Percentiles rank a stretch among this genome's conserved stretches.
Conservation (phyloP, 1,140 invertebrate genomes). For the Cyphomyrmex costatus region DNA sequence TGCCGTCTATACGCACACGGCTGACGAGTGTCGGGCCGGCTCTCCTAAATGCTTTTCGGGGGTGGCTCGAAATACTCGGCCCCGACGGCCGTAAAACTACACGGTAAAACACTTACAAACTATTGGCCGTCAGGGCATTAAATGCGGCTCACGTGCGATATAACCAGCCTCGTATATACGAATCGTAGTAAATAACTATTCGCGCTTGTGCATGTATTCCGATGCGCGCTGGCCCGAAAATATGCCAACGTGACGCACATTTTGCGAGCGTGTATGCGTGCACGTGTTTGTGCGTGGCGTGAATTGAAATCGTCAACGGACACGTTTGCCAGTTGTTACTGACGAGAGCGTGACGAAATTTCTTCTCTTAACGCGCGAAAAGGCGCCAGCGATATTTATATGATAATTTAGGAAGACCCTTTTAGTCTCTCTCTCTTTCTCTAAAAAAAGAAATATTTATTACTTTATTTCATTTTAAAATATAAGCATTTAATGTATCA, state of each 20-base stretch:
- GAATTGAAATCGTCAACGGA: slow-evolving; percentile 27
- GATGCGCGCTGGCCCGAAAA: slow-evolving; percentile 58
- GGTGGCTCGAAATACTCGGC: slow-evolving; percentile 68
- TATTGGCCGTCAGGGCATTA: slow-evolving; percentile 72
- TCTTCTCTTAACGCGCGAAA: not conserved
- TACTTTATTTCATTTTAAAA: not conserved
- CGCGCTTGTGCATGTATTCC: slow-evolving; percentile 53
- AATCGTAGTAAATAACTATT: slow-evolving; percentile 69
- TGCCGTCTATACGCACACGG: slow-evolving; percentile 69
- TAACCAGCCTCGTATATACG: slow-evolving; percentile 65
- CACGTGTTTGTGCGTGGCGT: not conserved
- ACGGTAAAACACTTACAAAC: slow-evolving; percentile 76
- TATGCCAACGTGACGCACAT: slow-evolving; percentile 51
- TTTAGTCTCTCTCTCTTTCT: not conserved
- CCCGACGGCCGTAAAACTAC: slow-evolving; percentile 72
- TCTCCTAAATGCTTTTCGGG: slow-evolving; percentile 66
- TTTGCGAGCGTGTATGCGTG: not conserved
- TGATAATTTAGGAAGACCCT: not conserved
- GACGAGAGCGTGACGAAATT: slow-evolving; percentile 28
- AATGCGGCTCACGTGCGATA: slow-evolving; percentile 73
- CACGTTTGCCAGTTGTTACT: slow-evolving; percentile 42
- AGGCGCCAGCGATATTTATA: not conserved
- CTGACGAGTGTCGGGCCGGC: slow-evolving; percentile 37
- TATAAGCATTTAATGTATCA: not conserved
- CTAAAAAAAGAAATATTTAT: not conserved